Evolutionary conservation across 2,888 invertebrate genomes (phyloP).

Genomic region (Agonopterix heracliana): DNA sequence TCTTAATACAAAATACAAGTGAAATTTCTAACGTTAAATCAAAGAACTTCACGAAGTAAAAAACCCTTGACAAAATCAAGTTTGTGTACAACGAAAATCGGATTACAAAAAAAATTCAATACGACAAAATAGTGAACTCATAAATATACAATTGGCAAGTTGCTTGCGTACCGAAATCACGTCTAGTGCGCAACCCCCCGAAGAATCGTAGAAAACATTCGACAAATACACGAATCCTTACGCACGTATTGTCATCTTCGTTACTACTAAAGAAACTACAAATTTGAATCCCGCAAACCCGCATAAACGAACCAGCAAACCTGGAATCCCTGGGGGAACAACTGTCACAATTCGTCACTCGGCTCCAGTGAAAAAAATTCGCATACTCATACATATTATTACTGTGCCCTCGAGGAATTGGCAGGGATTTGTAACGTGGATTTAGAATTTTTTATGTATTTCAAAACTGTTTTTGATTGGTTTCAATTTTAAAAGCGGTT

Average conservation of each 20-base stretch:
- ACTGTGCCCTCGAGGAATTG: conserved; percentile 5
- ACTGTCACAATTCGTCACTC: conserved; percentile 46
- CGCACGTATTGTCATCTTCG: conserved; percentile 71
- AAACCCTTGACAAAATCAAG: conserved; percentile 21
- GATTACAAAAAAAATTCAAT: conserved; percentile 36
- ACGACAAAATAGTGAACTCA: conserved; percentile 59
- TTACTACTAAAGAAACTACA: conserved; percentile 62
- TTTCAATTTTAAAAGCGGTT: not conserved
- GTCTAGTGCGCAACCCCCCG: conserved; percentile 45
- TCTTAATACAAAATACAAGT: no score
- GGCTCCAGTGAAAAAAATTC: conserved; percentile 27
- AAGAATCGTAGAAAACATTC: conserved; percentile 52
- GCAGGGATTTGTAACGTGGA: conserved; percentile 5
- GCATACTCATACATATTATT: conserved; percentile 18
- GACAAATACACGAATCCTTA: conserved; percentile 47
- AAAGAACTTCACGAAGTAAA: not conserved
- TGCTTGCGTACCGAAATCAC: conserved; percentile 62
- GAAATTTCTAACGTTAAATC: not conserved
- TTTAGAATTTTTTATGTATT: conserved; percentile 6
- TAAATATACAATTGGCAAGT: conserved; percentile 72
- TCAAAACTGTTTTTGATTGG: not conserved
- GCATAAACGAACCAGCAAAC: conserved; percentile 68
- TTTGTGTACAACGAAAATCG: conserved; percentile 28
- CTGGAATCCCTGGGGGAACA: conserved; percentile 43
- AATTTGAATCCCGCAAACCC: conserved; percentile 62